phyloP scores from a whole-genome alignment of 2,113 vertebrate genomes.

The Mesocricetus auratus region DNA sequence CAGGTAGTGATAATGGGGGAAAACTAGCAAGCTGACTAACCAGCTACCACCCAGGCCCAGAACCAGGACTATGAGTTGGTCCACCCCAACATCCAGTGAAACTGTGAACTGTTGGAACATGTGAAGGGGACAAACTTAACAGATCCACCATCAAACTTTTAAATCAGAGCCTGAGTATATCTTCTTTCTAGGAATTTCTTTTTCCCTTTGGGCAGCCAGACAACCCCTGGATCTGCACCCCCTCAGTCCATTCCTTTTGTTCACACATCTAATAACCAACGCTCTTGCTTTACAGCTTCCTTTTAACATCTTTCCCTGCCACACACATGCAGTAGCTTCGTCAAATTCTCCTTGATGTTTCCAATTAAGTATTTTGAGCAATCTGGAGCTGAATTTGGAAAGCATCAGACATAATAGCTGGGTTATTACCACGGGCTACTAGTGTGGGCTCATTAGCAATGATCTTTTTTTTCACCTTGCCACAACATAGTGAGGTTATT shows the following conservation, averaged over 20 bases:
- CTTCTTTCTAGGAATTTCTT: not conserved
- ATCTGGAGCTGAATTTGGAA: constrained; percentile 45
- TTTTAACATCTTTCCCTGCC: constrained; percentile 17
- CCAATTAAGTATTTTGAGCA: constrained; percentile 48
- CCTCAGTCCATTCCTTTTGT: not conserved
- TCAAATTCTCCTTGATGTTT: constrained; percentile 43
- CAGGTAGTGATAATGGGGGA: not conserved
- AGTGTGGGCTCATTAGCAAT: constrained; percentile 49
- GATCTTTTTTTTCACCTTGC: constrained; percentile 70
- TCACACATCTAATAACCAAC: not conserved
- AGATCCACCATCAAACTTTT: not conserved
- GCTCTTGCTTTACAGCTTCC: constrained; percentile 15
- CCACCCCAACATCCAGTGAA: not conserved
- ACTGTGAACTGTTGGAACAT: not conserved
- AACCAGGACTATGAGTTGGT: not conserved
- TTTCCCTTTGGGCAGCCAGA: not conserved
- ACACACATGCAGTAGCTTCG: not conserved
- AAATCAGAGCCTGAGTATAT: not conserved
- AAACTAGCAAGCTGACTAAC: not conserved
- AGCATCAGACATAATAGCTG: constrained; percentile 33
- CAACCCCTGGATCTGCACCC: not conserved
- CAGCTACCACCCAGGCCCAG: not conserved
- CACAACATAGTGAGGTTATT: constrained; percentile 74
- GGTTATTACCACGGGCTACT: constrained; percentile 39
- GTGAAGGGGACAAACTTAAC: not conserved